These are phyloP conservation scores for Proterorhinus semilunaris DNA, from an alignment of 2,113 vertebrate genomes.

Conservation along the genomic window DNA sequence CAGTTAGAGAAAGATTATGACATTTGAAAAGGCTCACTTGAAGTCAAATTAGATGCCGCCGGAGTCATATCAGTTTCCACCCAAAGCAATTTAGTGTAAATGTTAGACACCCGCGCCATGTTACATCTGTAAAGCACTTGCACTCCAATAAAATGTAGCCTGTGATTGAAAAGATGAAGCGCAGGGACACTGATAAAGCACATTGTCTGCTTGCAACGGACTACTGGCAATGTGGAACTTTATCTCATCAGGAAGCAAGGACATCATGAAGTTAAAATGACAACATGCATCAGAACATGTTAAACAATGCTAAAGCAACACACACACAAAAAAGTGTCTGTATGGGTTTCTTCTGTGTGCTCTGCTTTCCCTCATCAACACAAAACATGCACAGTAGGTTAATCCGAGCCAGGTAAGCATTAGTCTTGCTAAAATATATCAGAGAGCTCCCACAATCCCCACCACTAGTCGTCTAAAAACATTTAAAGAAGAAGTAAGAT, in stretches of 20 bases:
- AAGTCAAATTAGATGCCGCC: background rate
- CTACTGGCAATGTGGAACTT: background rate
- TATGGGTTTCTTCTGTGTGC: too few species aligned
- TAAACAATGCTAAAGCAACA: background rate
- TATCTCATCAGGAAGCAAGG: background rate
- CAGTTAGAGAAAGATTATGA: background rate
- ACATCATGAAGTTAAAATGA: background rate
- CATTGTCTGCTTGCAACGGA: background rate
- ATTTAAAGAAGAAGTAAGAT: too few species aligned
- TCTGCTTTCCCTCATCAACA: too few species aligned
- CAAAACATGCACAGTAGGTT: too few species aligned
- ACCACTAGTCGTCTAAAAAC: too few species aligned
- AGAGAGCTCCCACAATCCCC: too few species aligned
- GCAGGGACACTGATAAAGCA: slow-evolving; percentile 3
- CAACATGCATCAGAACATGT: background rate
- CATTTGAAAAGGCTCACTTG: slow-evolving; percentile 6
- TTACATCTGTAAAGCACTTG: slow-evolving; percentile 5
- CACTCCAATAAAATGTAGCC: background rate
- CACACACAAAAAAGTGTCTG: too few species aligned
- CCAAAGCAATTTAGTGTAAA: background rate
- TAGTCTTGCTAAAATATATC: too few species aligned
- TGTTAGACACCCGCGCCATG: background rate
- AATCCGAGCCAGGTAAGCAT: too few species aligned
- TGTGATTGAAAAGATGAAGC: background rate
- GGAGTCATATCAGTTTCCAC: background rate